Evolutionary conservation across 2,888 invertebrate species (phyloP).

Genomic region (Parochlus steinenii): DNA sequence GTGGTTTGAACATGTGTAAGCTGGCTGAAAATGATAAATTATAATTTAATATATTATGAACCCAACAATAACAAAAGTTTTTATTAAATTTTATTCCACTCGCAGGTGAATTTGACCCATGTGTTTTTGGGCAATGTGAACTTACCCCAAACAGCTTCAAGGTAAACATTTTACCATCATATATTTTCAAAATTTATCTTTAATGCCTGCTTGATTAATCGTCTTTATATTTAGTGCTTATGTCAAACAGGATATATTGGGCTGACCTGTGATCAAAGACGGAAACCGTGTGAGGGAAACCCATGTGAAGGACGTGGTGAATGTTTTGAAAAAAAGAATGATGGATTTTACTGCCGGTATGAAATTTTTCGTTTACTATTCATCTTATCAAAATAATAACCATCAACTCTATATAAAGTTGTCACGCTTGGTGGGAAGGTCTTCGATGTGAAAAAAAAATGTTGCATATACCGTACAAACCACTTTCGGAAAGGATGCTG

Average conservation of each 20-base stretch:
- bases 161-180: slow-evolving; percentile 18
- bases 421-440: slow-evolving; percentile 62
- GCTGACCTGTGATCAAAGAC: slow-evolving; percentile 45
- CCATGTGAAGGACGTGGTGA: slow-evolving; percentile 62
- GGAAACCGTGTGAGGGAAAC: slow-evolving; percentile 50
- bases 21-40: no score
- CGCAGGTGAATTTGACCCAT: no score
- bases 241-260: slow-evolving; percentile 55
- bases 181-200: no score
- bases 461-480: slow-evolving; percentile 51
- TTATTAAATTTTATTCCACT: no score
- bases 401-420: slow-evolving; percentile 21
- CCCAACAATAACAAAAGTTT: no score
- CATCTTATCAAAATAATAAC: neutral
- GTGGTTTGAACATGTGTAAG: slow-evolving; percentile 59
- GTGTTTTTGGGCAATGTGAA: slow-evolving; percentile 35
- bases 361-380: slow-evolving; percentile 7
- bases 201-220: no score
- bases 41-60: slow-evolving; percentile 50
- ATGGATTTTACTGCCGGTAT: slow-evolving; percentile 45
- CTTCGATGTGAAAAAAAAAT: slow-evolving; percentile 50
- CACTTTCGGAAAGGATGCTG: slow-evolving; percentile 62
- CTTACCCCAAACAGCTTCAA: slow-evolving; percentile 28
- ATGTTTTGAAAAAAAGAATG: slow-evolving; percentile 50
- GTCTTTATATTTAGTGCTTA: slow-evolving; percentile 34